Base-by-base conservation (phyloP, 1,140 invertebrate genomes). In the Nasonia longicornis region DNA sequence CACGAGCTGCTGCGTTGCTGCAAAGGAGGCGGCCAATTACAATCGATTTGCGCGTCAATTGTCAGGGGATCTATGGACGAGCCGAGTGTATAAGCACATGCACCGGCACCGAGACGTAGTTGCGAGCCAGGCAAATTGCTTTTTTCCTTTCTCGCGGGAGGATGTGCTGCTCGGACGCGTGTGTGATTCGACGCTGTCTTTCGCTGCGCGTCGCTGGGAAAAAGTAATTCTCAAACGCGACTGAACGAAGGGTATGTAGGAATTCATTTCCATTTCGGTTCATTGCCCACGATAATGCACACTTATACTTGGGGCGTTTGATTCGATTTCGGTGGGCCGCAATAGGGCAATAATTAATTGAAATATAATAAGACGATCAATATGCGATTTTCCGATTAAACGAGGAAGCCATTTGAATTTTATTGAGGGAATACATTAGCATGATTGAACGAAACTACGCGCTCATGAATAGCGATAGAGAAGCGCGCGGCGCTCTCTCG, bases 1-100 rank as follows among this genome's bases (percentile, higher is more conserved):
- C 81, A 82, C 81, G 81, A 64, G 52, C 72, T 38, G 67, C 67
- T 31, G 67, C 31, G 52, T 42, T 6, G 52, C 52, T 42, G 31
- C 31, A 45, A 10, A 45, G 70, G 45, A 58, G 72, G 12, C 45
- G 7, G 14, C 71, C 80, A 81, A 77, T 81, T 81, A 81, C 80
- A 31, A 77, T 81, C 80, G 80, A 81, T 81, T 81, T 77, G 69
- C 80, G 48, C 75, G 69, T 81, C 79, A 76, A 76, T 81, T 81
- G 79, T 81, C 79, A 71, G 66, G 72, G 79, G 22, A n/a, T 35
- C 26, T 26, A 69, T 58, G 52, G 20, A 58, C 52, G 52, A n/a
- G 16, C 14, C 52, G 20, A 58, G 52, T 26, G 26, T 35, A 35
- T 58, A 20, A 58, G 66, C 66, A n/a, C 66, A 67, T 31, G 29